A percentile compares a stretch with the other conserved stretches of the same genome.
phyloP scores from a whole-genome alignment of 2,113 vertebrate genomes.

The Antechinus flavipes region DNA sequence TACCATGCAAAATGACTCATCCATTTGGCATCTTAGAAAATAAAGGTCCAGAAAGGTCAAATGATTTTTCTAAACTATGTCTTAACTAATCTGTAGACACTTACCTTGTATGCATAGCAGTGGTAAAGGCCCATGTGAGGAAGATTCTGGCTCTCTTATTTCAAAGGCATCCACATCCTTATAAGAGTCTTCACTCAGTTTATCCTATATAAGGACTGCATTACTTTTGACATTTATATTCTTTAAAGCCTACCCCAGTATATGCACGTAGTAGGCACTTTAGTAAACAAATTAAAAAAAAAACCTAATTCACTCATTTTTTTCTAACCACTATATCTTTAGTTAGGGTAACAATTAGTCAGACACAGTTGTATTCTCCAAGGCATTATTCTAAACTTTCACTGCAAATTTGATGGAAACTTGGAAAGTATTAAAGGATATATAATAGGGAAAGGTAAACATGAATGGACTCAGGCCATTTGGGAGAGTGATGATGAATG shows the following conservation, averaged over 20 bases:
- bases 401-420: constrained; percentile 46
- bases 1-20: not conserved
- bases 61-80: not conserved
- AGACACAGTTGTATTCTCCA: not conserved
- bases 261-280: not conserved
- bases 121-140: constrained; percentile 10
- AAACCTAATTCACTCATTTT: not conserved
- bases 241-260: not conserved
- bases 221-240: not conserved
- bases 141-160: not conserved
- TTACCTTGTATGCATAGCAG: not conserved
- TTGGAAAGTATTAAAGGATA: constrained; percentile 14
- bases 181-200: too few relatives aligned
- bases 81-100: not conserved
- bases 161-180: not conserved
- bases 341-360: not conserved
- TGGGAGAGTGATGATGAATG: constrained; percentile 35
- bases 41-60: not conserved
- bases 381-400: constrained; percentile 38
- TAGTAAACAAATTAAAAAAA: not conserved
- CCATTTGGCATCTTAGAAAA: not conserved
- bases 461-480: constrained; percentile 30
- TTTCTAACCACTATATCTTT: not conserved
- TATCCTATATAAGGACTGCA: too few relatives aligned
- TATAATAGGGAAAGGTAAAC: not conserved